These are phyloP conservation scores for Scarus forsteni DNA, from an alignment of 2,797 vertebrate species.

Conservation along the genomic window DNA sequence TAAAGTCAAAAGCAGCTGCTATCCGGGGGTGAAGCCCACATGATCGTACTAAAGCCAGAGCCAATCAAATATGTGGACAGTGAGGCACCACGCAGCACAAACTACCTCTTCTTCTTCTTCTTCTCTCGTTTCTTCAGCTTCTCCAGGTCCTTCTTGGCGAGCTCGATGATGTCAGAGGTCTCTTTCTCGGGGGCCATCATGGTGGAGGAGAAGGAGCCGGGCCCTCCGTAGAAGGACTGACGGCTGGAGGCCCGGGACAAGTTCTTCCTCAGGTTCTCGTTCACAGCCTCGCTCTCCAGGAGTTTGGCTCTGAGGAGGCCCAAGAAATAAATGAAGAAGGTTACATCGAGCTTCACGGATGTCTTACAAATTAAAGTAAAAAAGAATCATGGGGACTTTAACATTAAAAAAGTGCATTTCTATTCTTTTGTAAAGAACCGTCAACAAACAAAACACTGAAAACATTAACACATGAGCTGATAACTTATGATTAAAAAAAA, in stretches of 20 bases:
- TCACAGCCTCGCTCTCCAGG: conserved; percentile 95
- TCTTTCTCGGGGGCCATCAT: conserved; percentile 92
- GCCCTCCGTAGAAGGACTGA: conserved; percentile 86
- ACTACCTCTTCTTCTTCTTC: conserved; percentile 96
- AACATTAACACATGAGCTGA: no score
- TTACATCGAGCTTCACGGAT: no score
- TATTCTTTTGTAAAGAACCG: no score
- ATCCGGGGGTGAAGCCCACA: no score
- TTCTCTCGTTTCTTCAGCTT: conserved; percentile 95
- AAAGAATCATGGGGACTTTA: no score
- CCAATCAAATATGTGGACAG: not conserved
- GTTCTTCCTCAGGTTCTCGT: conserved; percentile 92
- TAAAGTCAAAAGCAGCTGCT: no score
- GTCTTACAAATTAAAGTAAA: no score
- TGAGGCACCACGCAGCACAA: not conserved
- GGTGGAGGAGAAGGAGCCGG: conserved; percentile 85
- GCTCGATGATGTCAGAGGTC: conserved; percentile 93
- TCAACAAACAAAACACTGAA: no score
- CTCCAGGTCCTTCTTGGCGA: conserved; percentile 97
- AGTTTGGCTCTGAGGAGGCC: conserved; percentile 88
- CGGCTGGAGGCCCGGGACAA: conserved; percentile 91
- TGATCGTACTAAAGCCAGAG: not conserved
- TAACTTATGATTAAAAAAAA: no score
- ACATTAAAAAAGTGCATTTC: no score
- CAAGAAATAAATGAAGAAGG: not conserved